Evolutionary conservation across 2,113 vertebrate genomes (phyloP), one percentile per base, ranked within the genome.

Genomic region (Corythaeola cristata): DNA sequence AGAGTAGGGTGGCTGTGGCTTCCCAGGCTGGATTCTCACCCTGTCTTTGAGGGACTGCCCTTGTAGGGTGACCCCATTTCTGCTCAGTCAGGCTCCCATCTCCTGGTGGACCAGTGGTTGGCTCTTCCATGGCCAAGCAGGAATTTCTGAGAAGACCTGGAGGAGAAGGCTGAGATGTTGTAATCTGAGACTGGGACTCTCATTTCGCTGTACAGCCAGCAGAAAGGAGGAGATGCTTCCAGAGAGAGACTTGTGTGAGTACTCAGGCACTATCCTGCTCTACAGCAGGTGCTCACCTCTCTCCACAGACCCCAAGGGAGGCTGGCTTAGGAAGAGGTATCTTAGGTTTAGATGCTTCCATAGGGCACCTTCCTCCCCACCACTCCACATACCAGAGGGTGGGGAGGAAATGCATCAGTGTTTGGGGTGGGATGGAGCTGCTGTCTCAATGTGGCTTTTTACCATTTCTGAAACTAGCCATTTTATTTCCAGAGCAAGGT

Each of bases 21-120:
- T 80, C 30, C 13, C 33, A 79, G 37, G 15, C 49, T 80, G 53
- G 28, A 68, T 84, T 53, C 49, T 35, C 23, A 62, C 19, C 8
- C 37, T 33, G 24, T 7, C 49, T 3, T 0, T 35, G 22, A 39
- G 24, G 33, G 15, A 23, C 10, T 1, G 3, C 18, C 9, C 32
- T 49, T 35, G 15, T 53, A 10, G n/a, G 13, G 11, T 81, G 33
- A 80, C 15, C 32, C 23, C 20, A n/a, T 4, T 13, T 69, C 44
- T 85, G 23, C 44, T 63, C 8, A 2, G 14, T 58, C 27, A 37
- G 60, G 20, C 8, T 52, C 20, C 17, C 5, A 3, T 59, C 41
- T 80, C 21, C 62, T 58, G 24, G 18, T 53, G 32, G 56, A 69
- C 49, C 49, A 69, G 37, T 0, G 1, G 16, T 2, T 73, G 55